phyloP scores from a whole-genome alignment of 2,888 invertebrate species.

The Heliconius aoede region DNA sequence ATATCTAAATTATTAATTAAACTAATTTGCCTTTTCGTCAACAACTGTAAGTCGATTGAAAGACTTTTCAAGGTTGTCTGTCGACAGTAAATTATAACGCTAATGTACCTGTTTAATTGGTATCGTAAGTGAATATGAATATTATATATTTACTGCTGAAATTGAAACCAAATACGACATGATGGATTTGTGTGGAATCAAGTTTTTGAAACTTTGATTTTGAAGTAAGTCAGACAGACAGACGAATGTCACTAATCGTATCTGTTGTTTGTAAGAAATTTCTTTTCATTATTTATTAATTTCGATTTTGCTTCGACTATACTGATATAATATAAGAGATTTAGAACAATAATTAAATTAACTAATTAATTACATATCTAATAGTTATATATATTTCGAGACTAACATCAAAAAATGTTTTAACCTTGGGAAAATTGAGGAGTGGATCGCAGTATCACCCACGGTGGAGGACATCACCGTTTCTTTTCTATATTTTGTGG shows the following conservation, averaged over 20 bases:
- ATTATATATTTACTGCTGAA: background rate
- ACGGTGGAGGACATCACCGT: background rate
- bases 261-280: background rate
- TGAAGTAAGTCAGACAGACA: too few species aligned
- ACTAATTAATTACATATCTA: too few species aligned
- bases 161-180: background rate
- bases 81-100: background rate
- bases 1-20: slow-evolving; percentile 30
- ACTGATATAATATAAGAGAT: background rate
- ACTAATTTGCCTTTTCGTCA: slow-evolving; percentile 29
- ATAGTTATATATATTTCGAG: too few species aligned
- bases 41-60: slow-evolving; percentile 31
- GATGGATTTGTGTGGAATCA: too few species aligned
- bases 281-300: background rate
- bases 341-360: background rate
- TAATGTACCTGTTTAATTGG: background rate
- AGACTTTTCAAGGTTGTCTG: slow-evolving; percentile 29
- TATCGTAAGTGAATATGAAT: background rate
- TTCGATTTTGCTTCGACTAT: background rate
- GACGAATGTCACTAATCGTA: background rate
- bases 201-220: too few species aligned
- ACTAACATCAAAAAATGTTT: too few species aligned
- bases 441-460: background rate
- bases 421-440: background rate
- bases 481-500: background rate